Evolutionary conservation across 2,797 vertebrate genomes (phyloP), one percentile per base, ranked within the genome.

Genomic region (Cossypha polioptera): DNA sequence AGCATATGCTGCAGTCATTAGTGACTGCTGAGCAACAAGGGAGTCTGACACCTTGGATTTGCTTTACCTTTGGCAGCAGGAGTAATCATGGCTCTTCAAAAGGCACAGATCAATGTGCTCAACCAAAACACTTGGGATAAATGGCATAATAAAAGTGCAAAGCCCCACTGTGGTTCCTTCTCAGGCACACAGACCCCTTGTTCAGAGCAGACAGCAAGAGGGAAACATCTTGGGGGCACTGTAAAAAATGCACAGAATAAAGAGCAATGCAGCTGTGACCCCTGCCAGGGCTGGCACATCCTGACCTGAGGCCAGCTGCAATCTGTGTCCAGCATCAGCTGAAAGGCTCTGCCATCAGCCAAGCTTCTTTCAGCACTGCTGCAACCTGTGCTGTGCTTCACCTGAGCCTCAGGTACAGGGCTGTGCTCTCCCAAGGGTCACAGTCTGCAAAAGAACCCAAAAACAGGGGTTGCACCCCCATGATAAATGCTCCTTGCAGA

Each of bases 1-100:
- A 95, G 73, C 94, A 97, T 94, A 96, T 91, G 97, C 96, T 97
- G 91, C 88, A 96, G 88, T 91, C 96, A 88, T 97, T 95, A 97
- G 93, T 75, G 87, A n/a, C 85, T 92, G 92, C 22, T 92, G 90
- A 96, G 94, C 88, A 97, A 57, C 88, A 83, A 96, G 88, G 86
- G 85, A 93, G 93, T 71, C 89, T 88, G 93, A 90, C 94, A 93
- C 4, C 1, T 91, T 42, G 47, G 77, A 95, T 95, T 95, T 97
- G 83, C 93, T 91, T 95, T 82, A 72, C 65, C 38, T 95, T 93
- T 80, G 3, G 8, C 92, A 92, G 63, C 74, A 82, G 94, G 61
- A 97, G 80, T 83, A 92, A 89, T 76, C 31, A 40, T 42, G 77
- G 78, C 38, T 85, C 68, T 63, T 88, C 2, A 1, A 15, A 71